phyloP scores from a whole-genome alignment of 2,888 invertebrate genomes.

The Exocentrus adspersus region DNA sequence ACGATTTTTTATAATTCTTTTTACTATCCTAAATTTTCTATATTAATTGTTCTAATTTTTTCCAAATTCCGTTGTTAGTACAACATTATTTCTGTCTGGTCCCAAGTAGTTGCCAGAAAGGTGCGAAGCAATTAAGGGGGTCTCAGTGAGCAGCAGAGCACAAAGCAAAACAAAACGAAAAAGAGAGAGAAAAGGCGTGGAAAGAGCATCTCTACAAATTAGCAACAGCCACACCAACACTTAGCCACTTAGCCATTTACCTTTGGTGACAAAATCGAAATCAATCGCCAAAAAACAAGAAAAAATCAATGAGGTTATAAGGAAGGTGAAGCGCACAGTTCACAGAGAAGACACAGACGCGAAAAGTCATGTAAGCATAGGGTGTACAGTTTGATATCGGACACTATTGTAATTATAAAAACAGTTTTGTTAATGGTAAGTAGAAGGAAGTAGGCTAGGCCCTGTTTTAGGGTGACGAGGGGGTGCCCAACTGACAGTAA shows the following conservation, averaged over 20 bases:
- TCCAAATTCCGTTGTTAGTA: too few relatives aligned
- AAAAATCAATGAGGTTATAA: conserved; percentile 49
- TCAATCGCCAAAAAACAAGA: conserved; percentile 48
- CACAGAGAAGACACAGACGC: conserved; percentile 43
- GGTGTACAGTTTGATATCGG: conserved; percentile 37
- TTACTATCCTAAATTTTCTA: too few relatives aligned
- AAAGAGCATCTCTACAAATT: conserved; percentile 14
- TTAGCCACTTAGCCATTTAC: conserved; percentile 40
- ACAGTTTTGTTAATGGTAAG: conserved; percentile 38
- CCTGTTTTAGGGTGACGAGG: conserved; percentile 46
- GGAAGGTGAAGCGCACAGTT: conserved; percentile 43
- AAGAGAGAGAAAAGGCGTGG: not conserved
- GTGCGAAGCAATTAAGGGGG: not conserved
- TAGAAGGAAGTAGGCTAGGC: conserved; percentile 46
- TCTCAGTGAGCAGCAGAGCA: not conserved
- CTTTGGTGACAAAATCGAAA: conserved; percentile 42
- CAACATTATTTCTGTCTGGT: too few relatives aligned
- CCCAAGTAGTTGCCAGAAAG: too few relatives aligned
- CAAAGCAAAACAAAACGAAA: not conserved
- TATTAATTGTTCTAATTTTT: too few relatives aligned
- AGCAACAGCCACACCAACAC: conserved; percentile 33
- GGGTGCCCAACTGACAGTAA: conserved; percentile 53
- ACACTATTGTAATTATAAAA: conserved; percentile 41
- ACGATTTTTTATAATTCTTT: too few relatives aligned
- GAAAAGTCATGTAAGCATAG: conserved; percentile 40